Base-by-base conservation (phyloP, 2,888 invertebrate genomes). In the Resseliella maxima region DNA sequence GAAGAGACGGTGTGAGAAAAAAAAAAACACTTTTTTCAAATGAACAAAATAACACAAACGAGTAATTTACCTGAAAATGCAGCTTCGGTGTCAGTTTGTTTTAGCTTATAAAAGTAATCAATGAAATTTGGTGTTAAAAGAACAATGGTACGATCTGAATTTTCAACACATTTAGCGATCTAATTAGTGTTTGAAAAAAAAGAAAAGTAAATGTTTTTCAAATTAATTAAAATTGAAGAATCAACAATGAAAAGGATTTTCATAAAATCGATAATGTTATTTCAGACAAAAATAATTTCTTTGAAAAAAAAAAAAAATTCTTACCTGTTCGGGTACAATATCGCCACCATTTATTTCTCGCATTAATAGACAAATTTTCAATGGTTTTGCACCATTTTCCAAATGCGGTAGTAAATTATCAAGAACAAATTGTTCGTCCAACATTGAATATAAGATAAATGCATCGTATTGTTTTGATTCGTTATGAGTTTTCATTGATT, bases 381-480 rank as follows among this genome's bases (percentile, higher is more conserved):
- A 95, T 0, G 93, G 93, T 45, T 92, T 91, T 0, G 93, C 92
- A 2, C 93, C 94, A 87, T 90, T 91, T 90, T 96, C 96, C 87
- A 96, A 91, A 85, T 93, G 93, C 0, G 94, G 93, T 83, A 95
- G 92, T 87, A 96, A 90, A 88, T 93, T 92, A 35, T 94, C 92
- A 0, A 93, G 91, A 21, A 96, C 94, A 89, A 95, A 95, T 1
- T 93, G 93, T 89, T 94, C 94, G 90, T 97, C 96, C 89, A 93
- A 93, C 89, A 95, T 94, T 5, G 96, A 94, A 90, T 94, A 96
- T 88, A 96, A 96, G 87, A 97, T 92, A 90, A 97, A 97, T 0
- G 95, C 96, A 90, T 97, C 96, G 90, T 94, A 96, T 59, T 90
- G n/a, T n/a, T n/a, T n/a, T n/a, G n/a, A n/a, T n/a, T 91, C 90